Percentiles rank a stretch among this genome's conserved stretches.
phyloP scores from a whole-genome alignment of 1,140 invertebrate species.

The Schlechtendalia chinensis region DNA sequence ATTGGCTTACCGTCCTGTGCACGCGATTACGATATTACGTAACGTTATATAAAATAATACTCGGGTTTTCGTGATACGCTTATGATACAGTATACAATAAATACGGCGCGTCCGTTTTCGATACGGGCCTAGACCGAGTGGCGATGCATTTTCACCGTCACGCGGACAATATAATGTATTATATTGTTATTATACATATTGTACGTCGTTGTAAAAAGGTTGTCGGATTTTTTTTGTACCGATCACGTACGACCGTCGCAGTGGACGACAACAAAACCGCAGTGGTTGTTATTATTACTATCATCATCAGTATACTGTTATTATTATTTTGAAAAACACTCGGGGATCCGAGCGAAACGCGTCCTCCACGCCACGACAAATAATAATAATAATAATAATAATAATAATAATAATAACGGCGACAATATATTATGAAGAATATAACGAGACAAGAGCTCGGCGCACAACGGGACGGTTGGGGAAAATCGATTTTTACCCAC shows the following conservation, averaged over 20 bases:
- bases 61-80: too few species aligned
- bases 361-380: constrained; percentile 1
- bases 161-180: background rate
- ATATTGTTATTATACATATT: background rate
- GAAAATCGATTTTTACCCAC: too few species aligned
- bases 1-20: too few species aligned
- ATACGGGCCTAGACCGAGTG: constrained; percentile 19
- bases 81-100: too few species aligned
- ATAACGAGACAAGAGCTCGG: background rate
- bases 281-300: background rate
- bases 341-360: background rate
- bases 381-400: too few species aligned
- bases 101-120: too few species aligned
- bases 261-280: background rate
- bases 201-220: constrained; percentile 4
- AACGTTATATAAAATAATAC: too few species aligned
- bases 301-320: background rate
- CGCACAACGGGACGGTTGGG: too few species aligned
- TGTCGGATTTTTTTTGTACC: background rate
- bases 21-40: too few species aligned
- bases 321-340: constrained; percentile 28
- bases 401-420: background rate
- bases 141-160: background rate
- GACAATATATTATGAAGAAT: background rate
- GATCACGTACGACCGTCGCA: background rate